Evolutionary conservation across 2,113 vertebrate species (phyloP).

Genomic region (Platichthys stellatus): DNA sequence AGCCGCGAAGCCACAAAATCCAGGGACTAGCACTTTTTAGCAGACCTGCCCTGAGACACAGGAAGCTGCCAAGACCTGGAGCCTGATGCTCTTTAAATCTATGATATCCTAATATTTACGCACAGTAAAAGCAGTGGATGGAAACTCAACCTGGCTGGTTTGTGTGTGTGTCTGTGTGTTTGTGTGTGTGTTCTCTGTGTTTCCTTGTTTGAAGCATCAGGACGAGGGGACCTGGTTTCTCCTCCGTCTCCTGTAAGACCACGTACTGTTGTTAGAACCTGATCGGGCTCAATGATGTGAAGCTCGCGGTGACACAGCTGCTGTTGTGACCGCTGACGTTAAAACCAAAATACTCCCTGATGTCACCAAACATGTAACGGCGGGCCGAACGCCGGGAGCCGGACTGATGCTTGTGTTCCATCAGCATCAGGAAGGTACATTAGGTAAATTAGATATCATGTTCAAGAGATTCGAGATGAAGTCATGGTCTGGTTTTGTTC

Average conservation of each 20-base stretch:
- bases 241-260: too few relatives aligned
- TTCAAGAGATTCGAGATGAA: too few relatives aligned
- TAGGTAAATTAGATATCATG: too few relatives aligned
- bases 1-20: slow-evolving; percentile 48
- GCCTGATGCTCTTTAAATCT: neutral
- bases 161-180: too few relatives aligned
- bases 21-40: slow-evolving; percentile 41
- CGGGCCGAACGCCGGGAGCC: neutral
- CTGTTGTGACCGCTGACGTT: slow-evolving; percentile 13
- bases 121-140: too few relatives aligned
- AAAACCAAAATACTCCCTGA: slow-evolving; percentile 5
- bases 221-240: neutral
- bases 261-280: neutral
- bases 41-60: slow-evolving; percentile 8
- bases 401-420: neutral
- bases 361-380: slow-evolving; percentile 6
- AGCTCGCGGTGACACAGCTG: slow-evolving; percentile 18
- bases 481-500: neutral
- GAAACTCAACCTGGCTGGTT: neutral
- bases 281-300: neutral
- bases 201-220: too few relatives aligned
- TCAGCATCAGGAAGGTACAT: neutral
- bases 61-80: neutral
- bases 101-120: too few relatives aligned
- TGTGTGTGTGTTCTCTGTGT: too few relatives aligned